Conservation (phyloP, 2,113 vertebrate genomes). For the Brachyistius frenatus region DNA sequence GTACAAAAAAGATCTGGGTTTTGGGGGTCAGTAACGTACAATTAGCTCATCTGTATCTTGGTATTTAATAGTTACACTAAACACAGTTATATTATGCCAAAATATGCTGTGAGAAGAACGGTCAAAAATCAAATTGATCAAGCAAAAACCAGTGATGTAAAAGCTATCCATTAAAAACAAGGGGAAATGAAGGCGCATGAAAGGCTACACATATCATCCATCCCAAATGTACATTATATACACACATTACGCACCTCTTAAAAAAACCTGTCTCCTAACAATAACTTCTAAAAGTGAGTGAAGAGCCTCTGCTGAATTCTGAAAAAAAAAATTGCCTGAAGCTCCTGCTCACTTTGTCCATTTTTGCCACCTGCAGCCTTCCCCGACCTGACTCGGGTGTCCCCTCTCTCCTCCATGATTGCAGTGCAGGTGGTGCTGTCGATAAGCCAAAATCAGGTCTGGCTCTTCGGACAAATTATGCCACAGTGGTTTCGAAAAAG, state of each 20-base stretch:
- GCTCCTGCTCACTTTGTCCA: constrained; percentile 34
- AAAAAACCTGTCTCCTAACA: constrained; percentile 10
- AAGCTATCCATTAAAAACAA: neutral
- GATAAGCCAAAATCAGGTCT: constrained; percentile 71
- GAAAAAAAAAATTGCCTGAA: constrained; percentile 28
- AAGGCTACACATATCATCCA: neutral
- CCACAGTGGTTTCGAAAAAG: constrained; percentile 8
- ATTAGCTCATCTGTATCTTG: no score
- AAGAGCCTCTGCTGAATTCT: constrained; percentile 4
- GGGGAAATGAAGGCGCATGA: neutral
- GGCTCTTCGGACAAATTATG: constrained; percentile 60
- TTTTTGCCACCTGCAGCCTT: constrained; percentile 20
- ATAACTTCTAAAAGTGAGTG: neutral
- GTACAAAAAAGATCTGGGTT: no score
- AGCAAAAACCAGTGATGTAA: neutral
- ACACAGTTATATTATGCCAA: neutral
- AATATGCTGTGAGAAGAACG: neutral
- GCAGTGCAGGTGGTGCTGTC: constrained; percentile 68
- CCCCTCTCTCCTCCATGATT: constrained; percentile 57
- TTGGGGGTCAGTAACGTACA: no score
- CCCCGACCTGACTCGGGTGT: constrained; percentile 44
- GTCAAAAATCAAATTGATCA: neutral
- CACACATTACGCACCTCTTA: neutral
- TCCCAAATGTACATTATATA: neutral
- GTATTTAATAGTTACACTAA: no score